phyloP scores from a whole-genome alignment of 1,140 invertebrate species.

The Heterodera carotae region DNA sequence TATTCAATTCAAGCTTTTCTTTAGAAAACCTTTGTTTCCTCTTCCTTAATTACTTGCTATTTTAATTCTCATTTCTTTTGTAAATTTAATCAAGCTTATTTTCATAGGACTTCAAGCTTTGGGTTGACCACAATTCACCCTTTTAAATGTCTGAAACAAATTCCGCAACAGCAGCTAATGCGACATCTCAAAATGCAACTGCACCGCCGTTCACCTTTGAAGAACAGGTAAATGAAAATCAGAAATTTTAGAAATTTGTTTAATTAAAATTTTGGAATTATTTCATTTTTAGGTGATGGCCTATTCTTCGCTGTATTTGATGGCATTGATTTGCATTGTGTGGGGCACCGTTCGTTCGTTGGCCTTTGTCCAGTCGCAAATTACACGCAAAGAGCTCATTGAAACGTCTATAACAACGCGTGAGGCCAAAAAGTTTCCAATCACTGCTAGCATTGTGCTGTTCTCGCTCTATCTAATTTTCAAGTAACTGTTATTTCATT shows the following conservation, averaged over 20 bases:
- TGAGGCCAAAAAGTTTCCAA: conserved; percentile 49
- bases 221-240: conserved; percentile 40
- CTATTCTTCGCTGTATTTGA: conserved; percentile 52
- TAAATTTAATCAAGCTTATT: background rate
- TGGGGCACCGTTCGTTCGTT: conserved; percentile 56
- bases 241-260: background rate
- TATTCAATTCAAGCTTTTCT: background rate
- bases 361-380: conserved; percentile 39
- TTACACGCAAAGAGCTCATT: conserved; percentile 46
- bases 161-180: background rate
- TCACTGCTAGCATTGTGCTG: conserved; percentile 53
- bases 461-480: conserved; percentile 57
- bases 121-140: background rate
- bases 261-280: background rate
- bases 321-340: conserved; percentile 55
- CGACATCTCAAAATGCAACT: conserved; percentile 16
- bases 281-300: conserved; percentile 42
- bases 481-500: too few relatives aligned
- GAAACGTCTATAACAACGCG: conserved; percentile 51
- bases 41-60: background rate
- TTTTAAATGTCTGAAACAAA: background rate
- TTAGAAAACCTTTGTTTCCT: background rate
- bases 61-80: background rate
- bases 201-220: conserved; percentile 42
- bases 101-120: background rate